Conservation (phyloP, 2,888 invertebrate genomes). For the Drosophila sordidula region DNA sequence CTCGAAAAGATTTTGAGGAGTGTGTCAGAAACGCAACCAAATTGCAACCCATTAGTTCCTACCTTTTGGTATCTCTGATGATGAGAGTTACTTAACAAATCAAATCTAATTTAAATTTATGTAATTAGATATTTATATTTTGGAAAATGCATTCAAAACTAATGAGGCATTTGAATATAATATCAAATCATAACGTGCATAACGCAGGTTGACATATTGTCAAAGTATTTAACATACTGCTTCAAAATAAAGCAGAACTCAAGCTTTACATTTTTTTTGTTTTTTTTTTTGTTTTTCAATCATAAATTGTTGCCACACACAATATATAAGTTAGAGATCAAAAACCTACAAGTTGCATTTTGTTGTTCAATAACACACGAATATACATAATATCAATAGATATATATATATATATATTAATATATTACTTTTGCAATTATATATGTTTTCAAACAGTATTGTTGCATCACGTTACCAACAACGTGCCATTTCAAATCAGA, state of each 20-base stretch:
- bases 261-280: neutral
- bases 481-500: slow-evolving; percentile 62
- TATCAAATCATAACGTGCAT: neutral
- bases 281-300: neutral
- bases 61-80: slow-evolving; percentile 29
- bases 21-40: slow-evolving; percentile 27
- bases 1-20: slow-evolving; percentile 28
- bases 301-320: slow-evolving; percentile 7
- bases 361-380: neutral
- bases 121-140: slow-evolving; percentile 5
- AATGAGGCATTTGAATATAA: neutral
- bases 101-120: slow-evolving; percentile 7
- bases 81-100: neutral
- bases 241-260: neutral
- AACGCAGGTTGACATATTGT: neutral
- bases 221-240: too few species aligned
- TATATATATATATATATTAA: neutral
- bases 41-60: slow-evolving; percentile 56
- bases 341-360: slow-evolving; percentile 23
- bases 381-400: neutral
- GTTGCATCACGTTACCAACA: slow-evolving; percentile 3
- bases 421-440: neutral
- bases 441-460: slow-evolving; percentile 3
- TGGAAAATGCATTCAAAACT: neutral
- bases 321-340: slow-evolving; percentile 21